Conservation (phyloP, 2,888 invertebrate genomes). For the Phlogophora meticulosa region DNA sequence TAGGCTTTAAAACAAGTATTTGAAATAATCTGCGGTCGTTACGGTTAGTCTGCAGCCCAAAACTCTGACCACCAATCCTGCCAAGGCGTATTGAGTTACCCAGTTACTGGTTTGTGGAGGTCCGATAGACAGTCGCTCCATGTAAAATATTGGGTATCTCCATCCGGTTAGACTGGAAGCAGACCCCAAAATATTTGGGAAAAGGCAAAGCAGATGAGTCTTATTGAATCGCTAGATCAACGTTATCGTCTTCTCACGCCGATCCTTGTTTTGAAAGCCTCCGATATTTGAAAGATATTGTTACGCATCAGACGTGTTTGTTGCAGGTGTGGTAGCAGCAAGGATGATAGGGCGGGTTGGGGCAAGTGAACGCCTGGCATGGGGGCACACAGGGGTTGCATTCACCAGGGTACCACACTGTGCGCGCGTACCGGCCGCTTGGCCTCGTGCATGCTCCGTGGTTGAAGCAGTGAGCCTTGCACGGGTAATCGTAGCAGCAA, state of each 20-base stretch:
- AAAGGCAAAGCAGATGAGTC: not conserved
- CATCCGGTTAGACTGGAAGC: not conserved
- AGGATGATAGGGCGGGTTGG: conserved; percentile 87
- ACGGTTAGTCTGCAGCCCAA: not conserved
- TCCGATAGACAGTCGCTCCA: not conserved
- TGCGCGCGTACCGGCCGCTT: conserved; percentile 86
- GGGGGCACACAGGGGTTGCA: conserved; percentile 83
- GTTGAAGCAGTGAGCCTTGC: conserved; percentile 88
- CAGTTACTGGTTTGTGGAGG: not conserved
- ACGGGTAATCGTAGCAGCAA: conserved; percentile 88
- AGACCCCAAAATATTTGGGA: not conserved
- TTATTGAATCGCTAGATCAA: not conserved
- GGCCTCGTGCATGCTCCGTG: conserved; percentile 86
- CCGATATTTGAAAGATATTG: not conserved
- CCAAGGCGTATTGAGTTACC: no score
- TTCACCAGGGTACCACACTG: conserved; percentile 87
- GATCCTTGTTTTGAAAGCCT: conserved; percentile 21
- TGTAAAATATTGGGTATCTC: no score
- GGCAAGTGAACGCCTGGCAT: conserved; percentile 87
- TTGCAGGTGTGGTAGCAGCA: conserved; percentile 86
- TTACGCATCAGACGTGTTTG: conserved; percentile 75
- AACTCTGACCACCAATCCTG: not conserved
- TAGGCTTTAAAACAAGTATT: conserved; percentile 22
- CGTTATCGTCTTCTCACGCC: not conserved
- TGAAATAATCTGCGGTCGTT: not conserved